A percentile compares a stretch with the other conserved stretches of the same genome.
phyloP scores from a whole-genome alignment of 2,113 vertebrate species.

The Lanius collurio region DNA sequence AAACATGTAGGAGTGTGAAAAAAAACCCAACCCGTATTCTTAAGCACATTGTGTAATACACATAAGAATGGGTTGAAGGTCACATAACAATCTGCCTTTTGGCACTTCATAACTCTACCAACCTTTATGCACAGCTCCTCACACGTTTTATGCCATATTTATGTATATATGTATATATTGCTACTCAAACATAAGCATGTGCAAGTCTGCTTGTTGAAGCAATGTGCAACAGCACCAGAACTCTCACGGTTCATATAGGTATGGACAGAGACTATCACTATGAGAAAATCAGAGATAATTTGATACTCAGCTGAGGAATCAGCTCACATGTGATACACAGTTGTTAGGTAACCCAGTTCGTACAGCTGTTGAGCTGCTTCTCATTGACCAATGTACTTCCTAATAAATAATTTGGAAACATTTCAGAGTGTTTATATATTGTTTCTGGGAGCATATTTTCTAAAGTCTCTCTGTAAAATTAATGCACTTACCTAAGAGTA shows the following conservation, averaged over 20 bases:
- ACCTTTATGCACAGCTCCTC: not conserved
- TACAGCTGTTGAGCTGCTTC: rapidly evolving
- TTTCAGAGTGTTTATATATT: not conserved
- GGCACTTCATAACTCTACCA: not conserved
- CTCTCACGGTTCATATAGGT: not conserved
- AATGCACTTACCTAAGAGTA: not conserved
- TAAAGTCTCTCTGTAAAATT: not conserved
- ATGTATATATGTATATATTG: too few relatives aligned
- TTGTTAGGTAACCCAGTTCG: not conserved
- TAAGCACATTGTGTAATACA: not conserved
- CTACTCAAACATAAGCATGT: not conserved
- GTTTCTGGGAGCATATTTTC: not conserved
- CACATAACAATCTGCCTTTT: not conserved
- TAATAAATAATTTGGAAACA: not conserved
- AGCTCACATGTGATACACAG: not conserved
- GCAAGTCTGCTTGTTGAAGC: not conserved
- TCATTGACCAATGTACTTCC: rapidly evolving
- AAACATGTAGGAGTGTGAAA: not conserved
- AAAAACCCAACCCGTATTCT: not conserved
- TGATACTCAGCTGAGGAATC: not conserved
- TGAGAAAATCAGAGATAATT: not conserved
- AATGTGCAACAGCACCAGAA: too few relatives aligned
- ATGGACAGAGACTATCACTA: not conserved
- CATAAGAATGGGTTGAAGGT: not conserved
- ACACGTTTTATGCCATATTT: not conserved